Base-by-base conservation (phyloP, 2,113 vertebrate species). In the Nesoenas mayeri region DNA sequence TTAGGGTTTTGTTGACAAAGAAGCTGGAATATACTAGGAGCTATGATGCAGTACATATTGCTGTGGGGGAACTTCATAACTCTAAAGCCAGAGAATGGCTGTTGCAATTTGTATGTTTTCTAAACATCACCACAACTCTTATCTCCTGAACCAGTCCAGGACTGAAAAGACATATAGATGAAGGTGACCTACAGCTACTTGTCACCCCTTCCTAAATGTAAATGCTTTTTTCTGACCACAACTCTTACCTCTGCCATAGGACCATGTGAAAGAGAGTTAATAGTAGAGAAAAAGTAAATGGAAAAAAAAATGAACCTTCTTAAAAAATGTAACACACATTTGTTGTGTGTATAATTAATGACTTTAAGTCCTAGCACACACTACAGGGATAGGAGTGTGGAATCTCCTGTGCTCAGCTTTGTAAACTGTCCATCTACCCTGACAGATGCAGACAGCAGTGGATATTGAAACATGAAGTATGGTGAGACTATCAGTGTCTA, bases 1-100 rank as follows among this genome's bases (percentile, higher is more conserved):
- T n/a, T 32, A 78, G 9, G 7, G 28, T 73, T 50, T 57, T 80
- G 32, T 60, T 85, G 54, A 24, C 29, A 32, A 78, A 92, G 31
- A 94, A 60, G 9, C 4, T 61, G 16, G 44, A 61, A 51, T n/a
- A 47, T 15, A n/a, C 25, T 50, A 47, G 42, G 24, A 82, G 19
- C 6, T 34, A 19, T 15, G 11, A 17, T 1, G 2, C 7, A 13
- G 26, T 32, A 7, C 2, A 3, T 29, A 11, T 8, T 51, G 8
- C 36, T 56, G 21, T 17, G 51, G 65, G 29, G 21, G 44, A 73
- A 38, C 8, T 62, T 58, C 0, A 0, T 66, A 38, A 12, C 11
- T 29, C 29, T 62, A 50, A 72, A 83, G 42, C 5, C 17, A 62
- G 44, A 61, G 40, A 12, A 6, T 53, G 25, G 25, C 17, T 71